Percentiles rank a stretch among this genome's conserved stretches.
phyloP scores from a whole-genome alignment of 2,113 vertebrate genomes.

The Prunella himalayana region DNA sequence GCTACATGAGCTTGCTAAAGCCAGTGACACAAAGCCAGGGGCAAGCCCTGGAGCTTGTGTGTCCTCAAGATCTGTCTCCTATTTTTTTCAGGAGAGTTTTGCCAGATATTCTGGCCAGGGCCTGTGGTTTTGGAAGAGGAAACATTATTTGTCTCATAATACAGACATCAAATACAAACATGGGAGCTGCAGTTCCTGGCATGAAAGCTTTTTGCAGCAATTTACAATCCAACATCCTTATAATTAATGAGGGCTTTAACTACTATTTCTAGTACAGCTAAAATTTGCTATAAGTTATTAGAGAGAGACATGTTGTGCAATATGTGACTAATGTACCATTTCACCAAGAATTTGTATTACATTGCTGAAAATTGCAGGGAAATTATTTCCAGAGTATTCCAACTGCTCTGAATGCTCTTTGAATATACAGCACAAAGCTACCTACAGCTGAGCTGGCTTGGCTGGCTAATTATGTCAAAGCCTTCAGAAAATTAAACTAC shows the following conservation, averaged over 20 bases:
- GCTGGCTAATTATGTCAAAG: neutral
- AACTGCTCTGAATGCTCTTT: neutral
- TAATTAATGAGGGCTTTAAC: constrained; percentile 42
- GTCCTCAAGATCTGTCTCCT: neutral
- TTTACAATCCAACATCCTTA: constrained; percentile 3
- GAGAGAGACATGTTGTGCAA: constrained; percentile 34
- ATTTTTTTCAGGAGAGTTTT: neutral
- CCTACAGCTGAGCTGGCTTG: neutral
- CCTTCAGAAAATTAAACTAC: neutral
- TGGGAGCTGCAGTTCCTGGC: constrained; percentile 45
- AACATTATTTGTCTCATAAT: constrained; percentile 33
- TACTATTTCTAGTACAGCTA: constrained; percentile 42
- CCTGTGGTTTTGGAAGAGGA: constrained; percentile 42
- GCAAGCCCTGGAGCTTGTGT: neutral
- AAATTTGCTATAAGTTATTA: constrained; percentile 19
- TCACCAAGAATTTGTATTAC: constrained; percentile 29
- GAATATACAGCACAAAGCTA: neutral
- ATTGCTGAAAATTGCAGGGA: constrained; percentile 25
- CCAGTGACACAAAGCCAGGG: neutral
- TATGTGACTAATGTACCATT: constrained; percentile 23
- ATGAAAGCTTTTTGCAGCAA: constrained; percentile 31
- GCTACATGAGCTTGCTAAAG: neutral
- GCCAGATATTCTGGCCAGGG: constrained; percentile 4
- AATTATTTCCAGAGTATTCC: constrained; percentile 9
- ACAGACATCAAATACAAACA: constrained; percentile 52